phyloP scores from a whole-genome alignment of 2,797 vertebrate species.

The Ataeniobius toweri region DNA sequence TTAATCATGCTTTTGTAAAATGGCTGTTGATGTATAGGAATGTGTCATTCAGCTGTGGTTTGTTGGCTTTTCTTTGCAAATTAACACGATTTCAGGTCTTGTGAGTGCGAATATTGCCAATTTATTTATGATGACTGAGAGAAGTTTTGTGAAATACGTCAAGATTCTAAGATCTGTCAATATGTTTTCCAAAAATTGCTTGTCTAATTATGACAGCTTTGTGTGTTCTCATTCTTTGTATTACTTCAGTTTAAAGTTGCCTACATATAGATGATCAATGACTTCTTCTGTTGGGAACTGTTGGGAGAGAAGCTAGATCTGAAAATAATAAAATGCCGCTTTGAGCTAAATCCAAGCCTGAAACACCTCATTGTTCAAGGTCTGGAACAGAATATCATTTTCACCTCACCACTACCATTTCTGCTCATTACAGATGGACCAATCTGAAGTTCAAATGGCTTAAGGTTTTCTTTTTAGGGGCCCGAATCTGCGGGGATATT shows the following conservation, averaged over 20 bases:
- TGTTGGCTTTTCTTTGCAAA: neutral
- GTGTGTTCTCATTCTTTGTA: neutral
- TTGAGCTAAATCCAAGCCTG: conserved; percentile 25
- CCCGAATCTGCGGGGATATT: conserved; percentile 47
- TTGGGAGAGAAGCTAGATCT: conserved; percentile 19
- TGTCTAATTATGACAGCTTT: neutral
- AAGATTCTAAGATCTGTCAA: neutral
- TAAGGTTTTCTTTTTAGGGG: conserved; percentile 43
- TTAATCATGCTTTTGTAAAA: neutral
- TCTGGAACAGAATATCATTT: conserved; percentile 23
- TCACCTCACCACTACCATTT: conserved; percentile 28
- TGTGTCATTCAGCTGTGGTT: neutral
- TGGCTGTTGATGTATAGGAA: neutral
- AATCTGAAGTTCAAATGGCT: conserved; percentile 58
- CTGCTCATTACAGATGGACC: conserved; percentile 47
- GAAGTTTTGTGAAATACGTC: neutral
- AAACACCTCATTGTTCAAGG: conserved; percentile 47
- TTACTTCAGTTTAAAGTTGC: neutral
- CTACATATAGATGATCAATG: conserved; percentile 13
- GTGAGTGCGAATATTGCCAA: neutral
- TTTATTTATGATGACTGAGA: neutral
- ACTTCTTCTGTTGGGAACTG: conserved; percentile 13
- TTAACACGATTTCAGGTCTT: neutral
- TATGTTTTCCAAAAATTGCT: neutral
- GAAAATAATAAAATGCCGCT: conserved; percentile 26